These are phyloP conservation scores for Chaetophractus vellerosus DNA, from an alignment of 2,797 vertebrate species.

Conservation along the genomic window DNA sequence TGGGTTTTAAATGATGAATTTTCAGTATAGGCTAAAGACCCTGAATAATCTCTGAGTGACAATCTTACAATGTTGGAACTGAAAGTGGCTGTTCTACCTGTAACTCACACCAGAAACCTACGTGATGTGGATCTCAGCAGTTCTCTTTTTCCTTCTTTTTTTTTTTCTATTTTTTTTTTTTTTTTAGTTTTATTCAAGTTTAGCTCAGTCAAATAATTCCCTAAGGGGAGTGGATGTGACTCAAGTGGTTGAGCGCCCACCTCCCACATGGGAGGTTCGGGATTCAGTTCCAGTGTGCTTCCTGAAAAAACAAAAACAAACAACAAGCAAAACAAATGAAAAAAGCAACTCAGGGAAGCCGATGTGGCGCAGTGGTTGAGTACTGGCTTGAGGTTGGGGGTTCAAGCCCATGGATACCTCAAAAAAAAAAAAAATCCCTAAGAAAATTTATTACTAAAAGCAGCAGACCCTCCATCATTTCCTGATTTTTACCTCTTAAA, in stretches of 20 bases:
- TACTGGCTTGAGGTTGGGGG: too few relatives aligned
- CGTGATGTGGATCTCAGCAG: not conserved
- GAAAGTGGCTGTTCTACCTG: not conserved
- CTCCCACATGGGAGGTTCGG: too few relatives aligned
- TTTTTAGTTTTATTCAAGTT: constrained; percentile 25
- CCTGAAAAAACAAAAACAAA: too few relatives aligned
- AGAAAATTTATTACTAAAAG: not conserved
- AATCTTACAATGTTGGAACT: not conserved
- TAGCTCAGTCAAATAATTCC: not conserved
- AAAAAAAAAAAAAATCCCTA: not conserved
- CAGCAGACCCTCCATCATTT: not conserved
- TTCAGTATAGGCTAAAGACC: not conserved
- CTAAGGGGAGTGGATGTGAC: too few relatives aligned
- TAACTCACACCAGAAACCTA: not conserved
- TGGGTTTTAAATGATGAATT: not conserved
- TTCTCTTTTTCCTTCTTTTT: not conserved
- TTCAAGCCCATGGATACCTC: too few relatives aligned
- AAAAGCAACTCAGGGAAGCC: too few relatives aligned
- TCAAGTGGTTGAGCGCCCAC: too few relatives aligned
- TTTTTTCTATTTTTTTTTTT: too few relatives aligned
- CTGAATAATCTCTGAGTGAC: not conserved
- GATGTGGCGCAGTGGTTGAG: too few relatives aligned
- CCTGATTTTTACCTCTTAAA: constrained; percentile 12
- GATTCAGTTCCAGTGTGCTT: too few relatives aligned
- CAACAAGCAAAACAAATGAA: too few relatives aligned